Evolutionary conservation across 1,140 invertebrate genomes (phyloP).

Genomic region (Cheumatopsyche charites): DNA sequence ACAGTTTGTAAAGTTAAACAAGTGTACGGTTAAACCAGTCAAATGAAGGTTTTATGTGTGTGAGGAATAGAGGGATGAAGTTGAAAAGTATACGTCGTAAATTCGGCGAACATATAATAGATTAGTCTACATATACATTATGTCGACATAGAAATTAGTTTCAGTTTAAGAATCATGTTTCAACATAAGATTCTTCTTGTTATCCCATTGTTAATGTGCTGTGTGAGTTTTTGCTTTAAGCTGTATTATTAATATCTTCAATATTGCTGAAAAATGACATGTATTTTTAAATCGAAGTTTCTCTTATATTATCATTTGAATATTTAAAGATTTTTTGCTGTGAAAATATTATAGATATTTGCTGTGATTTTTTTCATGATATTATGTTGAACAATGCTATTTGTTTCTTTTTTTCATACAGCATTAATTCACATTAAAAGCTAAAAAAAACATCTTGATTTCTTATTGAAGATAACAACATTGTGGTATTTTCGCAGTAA

Average conservation of each 20-base stretch:
- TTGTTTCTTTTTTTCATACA: no score
- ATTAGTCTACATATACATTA: background rate
- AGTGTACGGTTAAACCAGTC: slow-evolving; percentile 21
- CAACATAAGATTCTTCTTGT: background rate
- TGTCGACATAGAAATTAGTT: background rate
- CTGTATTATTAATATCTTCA: slow-evolving; percentile 18
- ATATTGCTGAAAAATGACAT: no score
- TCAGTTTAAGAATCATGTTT: slow-evolving; percentile 1
- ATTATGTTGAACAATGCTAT: no score
- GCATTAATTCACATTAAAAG: no score
- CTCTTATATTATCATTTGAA: no score
- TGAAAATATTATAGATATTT: no score
- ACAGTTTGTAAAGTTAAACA: slow-evolving; percentile 4
- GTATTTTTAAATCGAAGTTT: no score
- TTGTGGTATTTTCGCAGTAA: background rate
- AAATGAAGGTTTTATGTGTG: slow-evolving; percentile 30
- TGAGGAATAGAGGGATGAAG: slow-evolving; percentile 15
- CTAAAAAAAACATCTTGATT: no score
- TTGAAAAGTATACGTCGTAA: slow-evolving; percentile 20
- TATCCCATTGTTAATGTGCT: slow-evolving; percentile 13
- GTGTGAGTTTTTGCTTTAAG: slow-evolving; percentile 10
- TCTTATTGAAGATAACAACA: no score
- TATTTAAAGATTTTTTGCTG: no score
- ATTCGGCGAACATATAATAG: background rate
- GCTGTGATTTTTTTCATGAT: no score